Base-by-base conservation (phyloP, 1,140 invertebrate species). In the Wiebesia pumilae region DNA sequence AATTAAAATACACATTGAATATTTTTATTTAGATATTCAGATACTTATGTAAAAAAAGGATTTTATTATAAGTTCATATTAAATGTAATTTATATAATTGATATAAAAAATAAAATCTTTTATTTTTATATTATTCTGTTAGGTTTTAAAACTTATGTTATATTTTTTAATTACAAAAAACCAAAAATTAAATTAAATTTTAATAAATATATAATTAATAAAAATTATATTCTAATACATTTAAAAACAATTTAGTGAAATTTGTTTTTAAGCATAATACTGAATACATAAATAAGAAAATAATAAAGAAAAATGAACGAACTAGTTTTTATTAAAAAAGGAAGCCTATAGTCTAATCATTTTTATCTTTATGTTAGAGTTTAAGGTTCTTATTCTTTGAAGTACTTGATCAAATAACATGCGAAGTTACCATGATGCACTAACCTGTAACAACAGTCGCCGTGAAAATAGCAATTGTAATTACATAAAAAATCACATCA, bases 391-490 rank as follows among this genome's bases (percentile, higher is more conserved):
- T 21, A 54, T 9, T n/a, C 19, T 54, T 54, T 14, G 12, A 54
- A 21, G 51, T 14, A 16, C 19, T 54, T 54, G 43, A 16, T 54
- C 19, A 54, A 14, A 54, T 16, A 47, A 40, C 7, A 33, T 40
- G 38, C 27, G 19, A 78, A 67, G 73, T 54, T 51, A 65, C 16
- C 43, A 33, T 35, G 4, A 71, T 33, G 33, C 12, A 67, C 71
- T 91, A 90, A 94, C 93, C 93, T 93, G 93, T 93, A 89, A 91
- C 88, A 81, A 92, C 84, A 87, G 92, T 92, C 73, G 89, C 88
- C 77, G 91, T 81, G 88, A 91, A 92, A 88, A 93, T 90, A 88
- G 89, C 89, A 81, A 93, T 88, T 71, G 91, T 93, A 75, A 91
- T 90, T 62, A 90, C 85, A 40, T 93, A 92, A 84, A 92, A 92